Percentiles rank a stretch among this genome's conserved stretches.
Evolutionary conservation across 2,888 invertebrate genomes (phyloP).

Genomic region (Rhingia rostrata): DNA sequence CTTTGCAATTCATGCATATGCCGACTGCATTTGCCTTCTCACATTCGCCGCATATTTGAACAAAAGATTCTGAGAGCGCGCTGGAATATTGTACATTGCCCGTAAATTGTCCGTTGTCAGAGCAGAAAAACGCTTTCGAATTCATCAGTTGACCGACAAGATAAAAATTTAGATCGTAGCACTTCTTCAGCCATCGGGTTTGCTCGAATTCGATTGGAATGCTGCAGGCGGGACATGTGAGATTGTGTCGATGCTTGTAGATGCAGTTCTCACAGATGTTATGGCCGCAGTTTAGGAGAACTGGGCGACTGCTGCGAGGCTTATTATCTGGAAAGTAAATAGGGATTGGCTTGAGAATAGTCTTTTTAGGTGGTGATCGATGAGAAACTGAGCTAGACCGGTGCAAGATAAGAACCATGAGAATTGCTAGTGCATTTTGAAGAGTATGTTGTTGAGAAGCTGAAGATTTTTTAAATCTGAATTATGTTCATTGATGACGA

Average conservation of each 20-base stretch:
- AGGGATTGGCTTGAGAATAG: neutral
- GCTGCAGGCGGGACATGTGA: slow-evolving; percentile 77
- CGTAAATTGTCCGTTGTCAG: slow-evolving; percentile 34
- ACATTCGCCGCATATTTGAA: slow-evolving; percentile 79
- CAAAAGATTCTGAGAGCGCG: slow-evolving; percentile 47
- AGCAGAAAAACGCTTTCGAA: slow-evolving; percentile 64
- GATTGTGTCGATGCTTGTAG: slow-evolving; percentile 75
- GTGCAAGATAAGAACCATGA: no score
- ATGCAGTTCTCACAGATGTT: slow-evolving; percentile 87
- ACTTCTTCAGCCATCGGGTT: slow-evolving; percentile 61
- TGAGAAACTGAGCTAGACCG: no score
- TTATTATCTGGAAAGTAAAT: slow-evolving; percentile 58
- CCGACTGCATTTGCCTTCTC: slow-evolving; percentile 74
- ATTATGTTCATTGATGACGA: no score
- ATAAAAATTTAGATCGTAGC: slow-evolving; percentile 79
- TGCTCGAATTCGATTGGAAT: slow-evolving; percentile 69
- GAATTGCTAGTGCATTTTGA: no score
- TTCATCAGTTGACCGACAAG: slow-evolving; percentile 77
- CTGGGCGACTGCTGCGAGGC: slow-evolving; percentile 82
- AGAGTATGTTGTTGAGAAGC: no score
- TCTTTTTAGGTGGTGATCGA: no score
- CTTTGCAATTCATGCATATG: slow-evolving; percentile 79
- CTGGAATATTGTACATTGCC: neutral
- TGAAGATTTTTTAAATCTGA: no score
- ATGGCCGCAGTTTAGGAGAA: slow-evolving; percentile 88